Conservation (phyloP, 2,888 invertebrate genomes). For the Marronus borbonicus region DNA sequence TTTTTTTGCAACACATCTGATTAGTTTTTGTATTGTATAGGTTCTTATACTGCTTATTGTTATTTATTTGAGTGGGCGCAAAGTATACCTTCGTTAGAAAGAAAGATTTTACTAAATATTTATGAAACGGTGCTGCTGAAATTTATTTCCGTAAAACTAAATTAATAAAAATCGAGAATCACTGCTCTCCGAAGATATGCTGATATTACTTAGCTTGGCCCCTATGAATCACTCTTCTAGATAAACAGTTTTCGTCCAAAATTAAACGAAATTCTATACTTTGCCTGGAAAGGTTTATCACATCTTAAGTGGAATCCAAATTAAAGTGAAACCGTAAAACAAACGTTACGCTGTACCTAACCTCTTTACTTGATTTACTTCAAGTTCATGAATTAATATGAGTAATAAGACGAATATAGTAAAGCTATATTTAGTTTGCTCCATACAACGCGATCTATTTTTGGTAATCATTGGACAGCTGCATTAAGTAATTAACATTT, state of each 20-base stretch:
- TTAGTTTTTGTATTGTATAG: too few relatives aligned
- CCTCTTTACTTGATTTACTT: not conserved
- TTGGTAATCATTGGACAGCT: constrained; percentile 41
- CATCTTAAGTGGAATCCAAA: constrained; percentile 10
- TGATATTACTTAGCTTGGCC: too few relatives aligned
- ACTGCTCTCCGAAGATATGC: too few relatives aligned
- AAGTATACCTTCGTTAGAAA: too few relatives aligned
- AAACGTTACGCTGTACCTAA: not conserved
- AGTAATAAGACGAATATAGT: constrained; percentile 32
- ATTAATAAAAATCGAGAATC: too few relatives aligned
- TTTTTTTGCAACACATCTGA: too few relatives aligned
- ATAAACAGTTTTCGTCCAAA: not conserved
- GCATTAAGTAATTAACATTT: constrained; percentile 41
- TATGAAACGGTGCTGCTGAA: too few relatives aligned
- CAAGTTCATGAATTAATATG: constrained; percentile 28
- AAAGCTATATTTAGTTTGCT: constrained; percentile 29
- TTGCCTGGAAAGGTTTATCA: constrained; percentile 1
- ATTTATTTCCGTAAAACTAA: too few relatives aligned
- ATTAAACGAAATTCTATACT: constrained; percentile 7
- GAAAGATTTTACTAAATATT: too few relatives aligned
- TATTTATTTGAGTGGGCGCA: too few relatives aligned
- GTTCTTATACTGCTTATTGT: too few relatives aligned
- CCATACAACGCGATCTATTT: constrained; percentile 45
- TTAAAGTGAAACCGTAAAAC: not conserved
- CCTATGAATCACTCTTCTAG: not conserved